phyloP scores from a whole-genome alignment of 1,140 invertebrate genomes.

The Pararge aegeria region DNA sequence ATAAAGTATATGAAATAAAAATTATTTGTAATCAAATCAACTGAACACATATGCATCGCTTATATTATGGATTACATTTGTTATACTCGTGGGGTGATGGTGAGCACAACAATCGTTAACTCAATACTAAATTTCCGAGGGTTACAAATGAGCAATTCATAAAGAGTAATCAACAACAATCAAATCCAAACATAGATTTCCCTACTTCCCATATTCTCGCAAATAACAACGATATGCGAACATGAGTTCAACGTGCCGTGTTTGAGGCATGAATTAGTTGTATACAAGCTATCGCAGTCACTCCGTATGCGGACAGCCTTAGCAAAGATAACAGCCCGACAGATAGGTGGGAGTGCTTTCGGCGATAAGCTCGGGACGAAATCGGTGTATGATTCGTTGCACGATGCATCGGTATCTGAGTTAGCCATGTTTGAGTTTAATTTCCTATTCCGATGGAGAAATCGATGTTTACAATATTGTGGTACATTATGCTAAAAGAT shows the following conservation, averaged over 20 bases:
- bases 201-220: neutral
- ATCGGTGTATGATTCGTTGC: conserved; percentile 63
- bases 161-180: no score
- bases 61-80: no score
- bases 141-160: no score
- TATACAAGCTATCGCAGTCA: conserved; percentile 17
- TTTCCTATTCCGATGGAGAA: neutral
- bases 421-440: conserved; percentile 28
- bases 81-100: no score
- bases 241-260: no score
- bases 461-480: conserved; percentile 25
- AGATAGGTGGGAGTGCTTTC: conserved; percentile 57
- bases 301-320: conserved; percentile 31
- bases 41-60: no score
- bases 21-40: no score
- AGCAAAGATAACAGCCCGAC: conserved; percentile 38
- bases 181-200: neutral
- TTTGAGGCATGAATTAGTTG: conserved; percentile 15
- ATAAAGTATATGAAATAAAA: no score
- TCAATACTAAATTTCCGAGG: no score
- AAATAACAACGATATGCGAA: conserved; percentile 2
- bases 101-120: no score
- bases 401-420: conserved; percentile 33
- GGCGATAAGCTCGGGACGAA: conserved; percentile 55
- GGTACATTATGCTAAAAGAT: neutral